Percentiles rank a stretch among this genome's conserved stretches.
These are phyloP conservation scores for Ectemnius lituratus DNA, from an alignment of 2,888 invertebrate genomes.

Conservation along the genomic window DNA sequence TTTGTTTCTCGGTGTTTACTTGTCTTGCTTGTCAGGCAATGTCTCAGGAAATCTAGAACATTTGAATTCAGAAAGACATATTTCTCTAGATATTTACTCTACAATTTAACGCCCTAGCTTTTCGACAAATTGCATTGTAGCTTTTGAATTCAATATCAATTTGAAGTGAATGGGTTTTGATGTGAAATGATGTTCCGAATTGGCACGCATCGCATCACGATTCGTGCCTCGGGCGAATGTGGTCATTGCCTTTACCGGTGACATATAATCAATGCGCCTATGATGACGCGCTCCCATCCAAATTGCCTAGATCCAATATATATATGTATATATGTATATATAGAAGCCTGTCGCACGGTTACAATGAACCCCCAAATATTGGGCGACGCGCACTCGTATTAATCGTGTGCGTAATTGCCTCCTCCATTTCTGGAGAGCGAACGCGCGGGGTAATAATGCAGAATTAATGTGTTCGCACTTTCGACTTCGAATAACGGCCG, in stretches of 20 bases:
- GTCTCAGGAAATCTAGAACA: neutral
- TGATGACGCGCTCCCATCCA: constrained; percentile 13
- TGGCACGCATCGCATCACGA: constrained; percentile 19
- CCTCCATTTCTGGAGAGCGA: neutral
- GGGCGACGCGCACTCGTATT: neutral
- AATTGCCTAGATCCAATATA: neutral
- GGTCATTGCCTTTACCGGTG: constrained; percentile 28
- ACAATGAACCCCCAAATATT: neutral
- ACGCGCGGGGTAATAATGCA: neutral
- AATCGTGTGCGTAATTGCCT: neutral
- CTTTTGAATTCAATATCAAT: neutral
- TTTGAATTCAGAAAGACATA: neutral
- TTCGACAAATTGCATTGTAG: neutral
- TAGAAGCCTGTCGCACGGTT: neutral
- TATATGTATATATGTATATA: no score
- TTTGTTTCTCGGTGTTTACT: neutral
- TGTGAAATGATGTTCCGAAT: constrained; percentile 16
- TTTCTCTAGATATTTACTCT: neutral
- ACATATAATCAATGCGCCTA: constrained; percentile 39
- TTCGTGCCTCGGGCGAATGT: constrained; percentile 10
- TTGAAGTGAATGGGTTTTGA: neutral
- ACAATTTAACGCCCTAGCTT: neutral
- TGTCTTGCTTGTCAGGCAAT: neutral
- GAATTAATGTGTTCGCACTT: neutral
- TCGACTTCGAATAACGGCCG: no score